Base-by-base conservation (phyloP, 1,140 invertebrate species). In the Pemphigus obesinymphae region DNA sequence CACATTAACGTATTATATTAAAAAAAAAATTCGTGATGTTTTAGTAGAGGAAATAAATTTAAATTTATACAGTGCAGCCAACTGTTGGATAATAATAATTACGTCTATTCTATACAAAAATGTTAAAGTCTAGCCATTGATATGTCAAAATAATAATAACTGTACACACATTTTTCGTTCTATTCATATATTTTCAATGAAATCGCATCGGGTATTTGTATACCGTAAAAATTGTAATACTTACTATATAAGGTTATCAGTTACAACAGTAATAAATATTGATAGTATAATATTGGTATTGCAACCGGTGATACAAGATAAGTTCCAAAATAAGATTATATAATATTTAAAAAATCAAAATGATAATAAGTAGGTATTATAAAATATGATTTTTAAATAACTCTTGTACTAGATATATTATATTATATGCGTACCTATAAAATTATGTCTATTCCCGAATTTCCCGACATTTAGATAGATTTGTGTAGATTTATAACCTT, bases 131-230 rank as follows among this genome's bases (percentile, higher is more conserved):
- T 50, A 50, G 70, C 43, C 17, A 73, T 73, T 73, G 70, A 73
- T 17, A 48, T 5, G 45, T 34, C 26, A 73, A 73, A 50, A 50
- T 73, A 48, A 48, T 29, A 72, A 73, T 73, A 73, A 73, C 70
- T 73, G 70, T 73, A 73, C 26, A 31, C 48, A 43, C 17, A 48
- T 29, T 72, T 72, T 72, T 72, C 43, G 15, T 29, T n/a, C 70
- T 72, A 72, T 72, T 72, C 70, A 72, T 72, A n/a, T n/a, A 72
- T 72, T 72, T 72, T 31, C 43, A 72, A 48, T 31, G 43, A 48
- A 72, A 72, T 31, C 13, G 7, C 26, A 48, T 50, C 11, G 43
- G 15, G 8, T 20, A 13, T 7, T 8, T 72, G n/a, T n/a, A 61
- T 61, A 72, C 43, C 70, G 43, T 72, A 48, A 72, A 72, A 72